Percentiles rank a stretch among this genome's conserved stretches.
Evolutionary conservation across 2,113 vertebrate genomes (phyloP).

Genomic region (Petroica traversi): DNA sequence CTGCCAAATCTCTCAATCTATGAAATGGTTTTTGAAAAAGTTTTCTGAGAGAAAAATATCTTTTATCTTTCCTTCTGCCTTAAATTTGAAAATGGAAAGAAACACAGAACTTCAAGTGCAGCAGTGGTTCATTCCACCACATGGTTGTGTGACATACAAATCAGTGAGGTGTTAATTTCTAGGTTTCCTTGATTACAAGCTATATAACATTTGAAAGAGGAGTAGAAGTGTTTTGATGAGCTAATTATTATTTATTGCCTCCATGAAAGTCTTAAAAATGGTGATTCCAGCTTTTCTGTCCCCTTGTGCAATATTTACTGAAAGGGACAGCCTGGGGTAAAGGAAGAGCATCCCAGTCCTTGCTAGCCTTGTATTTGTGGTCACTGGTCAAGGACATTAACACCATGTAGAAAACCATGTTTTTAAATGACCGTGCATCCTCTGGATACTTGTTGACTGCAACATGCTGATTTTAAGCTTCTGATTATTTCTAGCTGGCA

Average conservation of each 20-base stretch:
- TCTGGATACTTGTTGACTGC: not conserved
- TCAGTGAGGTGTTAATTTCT: not conserved
- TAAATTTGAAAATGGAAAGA: not conserved
- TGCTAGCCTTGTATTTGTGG: not conserved
- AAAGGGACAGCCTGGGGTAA: not conserved
- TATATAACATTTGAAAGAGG: not conserved
- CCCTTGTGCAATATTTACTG: not conserved
- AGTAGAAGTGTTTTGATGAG: not conserved
- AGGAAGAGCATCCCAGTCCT: not conserved
- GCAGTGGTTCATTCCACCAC: not conserved
- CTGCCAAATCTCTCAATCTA: not conserved
- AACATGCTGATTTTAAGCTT: not conserved
- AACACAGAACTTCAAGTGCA: not conserved
- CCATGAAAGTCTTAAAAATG: not conserved
- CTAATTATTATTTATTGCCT: not conserved
- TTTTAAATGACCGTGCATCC: not conserved
- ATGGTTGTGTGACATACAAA: not conserved
- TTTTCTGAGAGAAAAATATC: not conserved
- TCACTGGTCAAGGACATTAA: not conserved
- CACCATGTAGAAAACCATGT: accelerated
- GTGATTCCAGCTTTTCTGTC: not conserved
- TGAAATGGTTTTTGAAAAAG: not conserved
- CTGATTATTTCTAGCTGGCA: not conserved
- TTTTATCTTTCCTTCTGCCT: not conserved
- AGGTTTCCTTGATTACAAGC: not conserved